phyloP scores from a whole-genome alignment of 2,797 vertebrate species.

The Phylloscopus collybita region DNA sequence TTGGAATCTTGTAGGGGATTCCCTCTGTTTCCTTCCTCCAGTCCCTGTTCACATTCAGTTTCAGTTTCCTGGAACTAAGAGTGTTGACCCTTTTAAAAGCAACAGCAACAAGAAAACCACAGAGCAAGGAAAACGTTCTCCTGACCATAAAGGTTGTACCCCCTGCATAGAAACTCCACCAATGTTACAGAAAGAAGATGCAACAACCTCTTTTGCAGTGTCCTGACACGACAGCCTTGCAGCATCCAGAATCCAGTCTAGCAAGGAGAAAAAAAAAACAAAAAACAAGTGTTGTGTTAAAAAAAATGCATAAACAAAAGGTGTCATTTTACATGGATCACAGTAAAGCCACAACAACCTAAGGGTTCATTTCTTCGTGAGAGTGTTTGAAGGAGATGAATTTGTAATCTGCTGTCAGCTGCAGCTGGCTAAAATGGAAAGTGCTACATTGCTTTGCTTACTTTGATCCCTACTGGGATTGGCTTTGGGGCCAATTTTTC shows the following conservation, averaged over 20 bases:
- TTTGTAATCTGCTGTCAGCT: background rate
- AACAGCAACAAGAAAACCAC: background rate
- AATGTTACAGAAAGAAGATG: background rate
- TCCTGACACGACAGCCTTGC: background rate
- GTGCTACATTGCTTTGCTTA: background rate
- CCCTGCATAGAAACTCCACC: background rate
- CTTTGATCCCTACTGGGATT: background rate
- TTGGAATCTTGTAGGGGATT: background rate
- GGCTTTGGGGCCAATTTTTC: background rate
- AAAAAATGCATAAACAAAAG: background rate
- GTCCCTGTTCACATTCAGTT: background rate
- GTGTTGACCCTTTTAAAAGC: background rate
- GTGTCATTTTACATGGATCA: background rate
- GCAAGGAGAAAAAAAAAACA: background rate
- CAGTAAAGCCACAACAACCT: background rate
- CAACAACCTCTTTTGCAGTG: background rate
- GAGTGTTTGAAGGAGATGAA: background rate
- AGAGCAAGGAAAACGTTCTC: background rate
- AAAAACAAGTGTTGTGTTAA: background rate
- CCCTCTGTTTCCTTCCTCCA: background rate
- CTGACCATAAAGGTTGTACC: background rate
- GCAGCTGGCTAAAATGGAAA: background rate
- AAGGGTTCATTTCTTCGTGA: background rate
- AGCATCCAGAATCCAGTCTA: constrained; percentile 26
- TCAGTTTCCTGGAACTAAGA: background rate